These are phyloP conservation scores for Oscarella lobularis DNA, from an alignment of 37 sponge, comb jelly and placozoan genomes.

Conservation along the genomic window DNA sequence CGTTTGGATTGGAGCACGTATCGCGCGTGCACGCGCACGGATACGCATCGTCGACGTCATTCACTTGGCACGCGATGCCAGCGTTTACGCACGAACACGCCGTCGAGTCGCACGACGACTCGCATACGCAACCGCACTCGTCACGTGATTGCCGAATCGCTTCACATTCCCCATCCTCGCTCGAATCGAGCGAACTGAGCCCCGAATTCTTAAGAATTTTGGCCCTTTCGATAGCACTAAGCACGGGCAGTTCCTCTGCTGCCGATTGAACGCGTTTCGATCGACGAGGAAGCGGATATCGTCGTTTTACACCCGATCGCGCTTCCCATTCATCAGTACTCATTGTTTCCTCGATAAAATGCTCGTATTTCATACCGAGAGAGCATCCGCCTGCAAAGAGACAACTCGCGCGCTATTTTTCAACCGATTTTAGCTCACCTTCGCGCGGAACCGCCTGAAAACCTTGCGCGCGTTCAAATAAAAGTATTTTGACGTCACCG, in stretches of 20 bases:
- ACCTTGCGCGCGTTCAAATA: not conserved
- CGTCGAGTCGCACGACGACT: not conserved
- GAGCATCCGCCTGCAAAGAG: not conserved
- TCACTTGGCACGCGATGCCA: not conserved
- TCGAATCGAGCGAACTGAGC: not conserved
- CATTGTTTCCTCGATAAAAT: not conserved
- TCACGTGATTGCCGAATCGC: not conserved
- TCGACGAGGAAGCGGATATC: not conserved
- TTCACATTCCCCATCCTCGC: not conserved
- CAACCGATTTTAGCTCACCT: not conserved
- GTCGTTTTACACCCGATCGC: not conserved
- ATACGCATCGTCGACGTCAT: not conserved
- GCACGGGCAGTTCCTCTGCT: not conserved
- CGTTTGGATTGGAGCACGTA: not conserved
- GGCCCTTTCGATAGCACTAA: not conserved
- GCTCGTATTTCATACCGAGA: not conserved
- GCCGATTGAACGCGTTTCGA: not conserved
- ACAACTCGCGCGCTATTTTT: too few relatives aligned
- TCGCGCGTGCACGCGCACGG: not conserved
- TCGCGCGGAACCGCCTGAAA: not conserved
- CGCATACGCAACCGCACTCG: not conserved
- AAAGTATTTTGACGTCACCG: not conserved
- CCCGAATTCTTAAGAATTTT: not conserved
- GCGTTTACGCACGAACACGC: not conserved
- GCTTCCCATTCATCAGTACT: not conserved